Conservation (phyloP, 1,140 invertebrate genomes). For the Zaprionus capensis region DNA sequence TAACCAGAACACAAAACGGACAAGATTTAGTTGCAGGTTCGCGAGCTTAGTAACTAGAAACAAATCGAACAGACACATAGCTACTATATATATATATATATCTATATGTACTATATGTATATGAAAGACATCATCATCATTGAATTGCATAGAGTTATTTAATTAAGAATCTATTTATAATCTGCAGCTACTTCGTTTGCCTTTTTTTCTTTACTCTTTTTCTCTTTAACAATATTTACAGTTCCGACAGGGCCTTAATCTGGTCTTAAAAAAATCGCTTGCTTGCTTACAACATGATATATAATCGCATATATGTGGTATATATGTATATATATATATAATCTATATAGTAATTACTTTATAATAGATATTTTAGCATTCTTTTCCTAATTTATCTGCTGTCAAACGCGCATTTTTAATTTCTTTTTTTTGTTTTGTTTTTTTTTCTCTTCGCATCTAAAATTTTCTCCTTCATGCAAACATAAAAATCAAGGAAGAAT, state of each 20-base stretch:
- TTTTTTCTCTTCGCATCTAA: constrained; percentile 20
- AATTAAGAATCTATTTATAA: constrained; percentile 62
- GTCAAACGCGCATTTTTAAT: constrained; percentile 26
- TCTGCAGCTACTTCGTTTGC: constrained; percentile 55
- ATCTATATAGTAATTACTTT: constrained; percentile 39
- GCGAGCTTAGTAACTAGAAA: constrained; percentile 27
- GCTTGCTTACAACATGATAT: constrained; percentile 71
- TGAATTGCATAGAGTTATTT: constrained; percentile 37
- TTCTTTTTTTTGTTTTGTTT: constrained; percentile 25
- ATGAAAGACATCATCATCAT: constrained; percentile 37
- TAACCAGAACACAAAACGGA: constrained; percentile 40
- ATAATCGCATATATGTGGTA: constrained; percentile 40
- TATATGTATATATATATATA: constrained; percentile 40
- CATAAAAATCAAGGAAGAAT: constrained; percentile 54
- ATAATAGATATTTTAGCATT: constrained; percentile 43
- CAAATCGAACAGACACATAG: constrained; percentile 31
- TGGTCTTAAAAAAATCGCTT: constrained; percentile 55
- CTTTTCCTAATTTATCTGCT: constrained; percentile 19
- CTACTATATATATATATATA: constrained; percentile 7
- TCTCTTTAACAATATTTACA: constrained; percentile 77
- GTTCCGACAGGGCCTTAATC: constrained; percentile 53
- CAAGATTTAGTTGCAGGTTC: constrained; percentile 5
- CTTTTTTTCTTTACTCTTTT: constrained; percentile 23
- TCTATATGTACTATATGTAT: constrained; percentile 20
- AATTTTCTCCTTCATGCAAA: constrained; percentile 41